phyloP scores from a whole-genome alignment of 2,113 vertebrate species.

The Nothoprocta pentlandii region DNA sequence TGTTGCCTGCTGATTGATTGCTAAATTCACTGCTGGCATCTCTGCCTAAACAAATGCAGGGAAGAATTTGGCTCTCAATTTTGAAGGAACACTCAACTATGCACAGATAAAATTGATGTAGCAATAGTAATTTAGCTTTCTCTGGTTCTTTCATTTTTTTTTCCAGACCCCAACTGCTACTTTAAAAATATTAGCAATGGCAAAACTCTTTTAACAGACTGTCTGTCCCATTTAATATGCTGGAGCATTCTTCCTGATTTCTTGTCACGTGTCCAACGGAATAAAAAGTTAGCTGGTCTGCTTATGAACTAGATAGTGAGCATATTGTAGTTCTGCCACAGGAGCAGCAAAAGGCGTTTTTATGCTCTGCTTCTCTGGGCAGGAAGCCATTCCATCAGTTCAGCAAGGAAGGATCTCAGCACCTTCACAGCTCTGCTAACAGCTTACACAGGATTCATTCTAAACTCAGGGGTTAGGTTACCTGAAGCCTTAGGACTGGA shows the following conservation, averaged over 20 bases:
- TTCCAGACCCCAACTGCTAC: slow-evolving; percentile 7
- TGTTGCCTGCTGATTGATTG: slow-evolving; percentile 4
- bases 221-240: slow-evolving; percentile 39
- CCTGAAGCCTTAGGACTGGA: background rate
- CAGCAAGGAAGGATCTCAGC: background rate
- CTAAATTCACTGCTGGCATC: slow-evolving; percentile 12
- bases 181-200: background rate
- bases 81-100: background rate
- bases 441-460: background rate
- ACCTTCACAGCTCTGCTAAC: background rate
- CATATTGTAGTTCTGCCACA: background rate
- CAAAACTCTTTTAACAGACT: slow-evolving; percentile 10
- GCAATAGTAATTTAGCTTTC: slow-evolving; percentile 21
- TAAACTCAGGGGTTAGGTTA: background rate
- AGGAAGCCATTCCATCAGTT: background rate
- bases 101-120: background rate
- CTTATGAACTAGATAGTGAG: background rate
- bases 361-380: fast-evolving
- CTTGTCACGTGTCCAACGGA: slow-evolving; percentile 17
- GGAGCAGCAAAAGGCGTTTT: background rate
- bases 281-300: slow-evolving; percentile 15
- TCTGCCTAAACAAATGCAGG: background rate
- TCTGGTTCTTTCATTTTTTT: background rate
- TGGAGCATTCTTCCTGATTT: slow-evolving; percentile 5
- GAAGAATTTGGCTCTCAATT: background rate